These are phyloP conservation scores for Xyliphius kryptos DNA, from an alignment of 2,113 vertebrate genomes.

Conservation along the genomic window DNA sequence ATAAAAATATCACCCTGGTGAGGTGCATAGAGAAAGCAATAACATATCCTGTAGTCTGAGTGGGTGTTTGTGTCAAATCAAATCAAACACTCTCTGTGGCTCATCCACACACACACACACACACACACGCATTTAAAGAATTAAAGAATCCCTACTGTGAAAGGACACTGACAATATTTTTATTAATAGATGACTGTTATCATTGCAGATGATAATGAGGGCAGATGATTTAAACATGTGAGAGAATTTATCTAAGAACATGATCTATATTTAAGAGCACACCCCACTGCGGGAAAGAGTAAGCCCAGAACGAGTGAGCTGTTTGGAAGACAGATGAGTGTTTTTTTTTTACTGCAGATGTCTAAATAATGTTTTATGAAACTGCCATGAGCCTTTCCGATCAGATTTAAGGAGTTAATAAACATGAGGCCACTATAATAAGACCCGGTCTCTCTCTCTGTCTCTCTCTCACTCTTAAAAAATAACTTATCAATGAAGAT, in stretches of 20 bases:
- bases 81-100: too few relatives aligned
- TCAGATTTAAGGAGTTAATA: conserved; percentile 4
- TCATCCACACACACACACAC: too few relatives aligned
- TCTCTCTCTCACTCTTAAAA: too few relatives aligned
- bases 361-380: neutral
- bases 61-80: too few relatives aligned
- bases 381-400: neutral
- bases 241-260: neutral
- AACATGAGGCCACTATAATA: neutral
- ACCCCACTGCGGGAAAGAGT: conserved; percentile 6
- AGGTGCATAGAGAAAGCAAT: too few relatives aligned
- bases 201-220: too few relatives aligned
- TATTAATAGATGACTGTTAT: too few relatives aligned
- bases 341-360: conserved; percentile 5
- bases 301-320: neutral
- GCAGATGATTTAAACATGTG: too few relatives aligned
- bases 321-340: neutral
- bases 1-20: too few relatives aligned
- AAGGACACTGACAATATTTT: too few relatives aligned
- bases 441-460: neutral
- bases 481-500: conserved; percentile 9
- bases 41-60: too few relatives aligned
- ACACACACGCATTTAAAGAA: neutral
- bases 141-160: neutral
- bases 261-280: conserved; percentile 19